Evolutionary conservation across 2,113 vertebrate species (phyloP).

Genomic region (Choloepus hoffmanni): DNA sequence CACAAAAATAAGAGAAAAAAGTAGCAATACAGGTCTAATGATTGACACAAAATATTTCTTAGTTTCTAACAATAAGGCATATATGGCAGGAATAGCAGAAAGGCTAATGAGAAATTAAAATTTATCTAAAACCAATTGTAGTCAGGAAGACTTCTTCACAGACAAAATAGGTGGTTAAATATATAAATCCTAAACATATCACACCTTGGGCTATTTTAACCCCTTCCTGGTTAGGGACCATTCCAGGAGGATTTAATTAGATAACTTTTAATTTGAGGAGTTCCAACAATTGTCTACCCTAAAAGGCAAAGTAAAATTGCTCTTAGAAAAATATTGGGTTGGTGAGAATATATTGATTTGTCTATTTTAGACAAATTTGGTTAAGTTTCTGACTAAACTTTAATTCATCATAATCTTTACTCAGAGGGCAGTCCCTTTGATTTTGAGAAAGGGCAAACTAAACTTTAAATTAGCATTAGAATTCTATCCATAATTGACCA

Average conservation of each 20-base stretch:
- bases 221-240: conserved; percentile 42
- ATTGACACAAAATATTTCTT: conserved; percentile 23
- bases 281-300: background rate
- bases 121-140: conserved; percentile 36
- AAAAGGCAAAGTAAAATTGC: conserved; percentile 48
- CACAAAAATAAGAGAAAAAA: conserved; percentile 49
- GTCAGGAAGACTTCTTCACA: conserved; percentile 53
- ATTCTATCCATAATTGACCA: conserved; percentile 32
- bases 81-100: conserved; percentile 3
- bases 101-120: conserved; percentile 52
- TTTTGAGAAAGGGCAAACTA: conserved; percentile 38
- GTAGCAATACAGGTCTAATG: background rate
- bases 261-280: conserved; percentile 17
- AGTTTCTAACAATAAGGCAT: conserved; percentile 55
- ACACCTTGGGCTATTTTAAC: background rate
- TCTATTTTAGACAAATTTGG: background rate
- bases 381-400: conserved; percentile 34
- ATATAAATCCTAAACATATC: conserved; percentile 9
- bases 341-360: background rate
- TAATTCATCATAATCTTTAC: background rate
- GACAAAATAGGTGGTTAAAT: background rate
- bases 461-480: conserved; percentile 50
- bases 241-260: conserved; percentile 44
- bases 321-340: background rate
- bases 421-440: background rate